Conservation (phyloP, 1,140 invertebrate species). For the Metaphire vulgaris region DNA sequence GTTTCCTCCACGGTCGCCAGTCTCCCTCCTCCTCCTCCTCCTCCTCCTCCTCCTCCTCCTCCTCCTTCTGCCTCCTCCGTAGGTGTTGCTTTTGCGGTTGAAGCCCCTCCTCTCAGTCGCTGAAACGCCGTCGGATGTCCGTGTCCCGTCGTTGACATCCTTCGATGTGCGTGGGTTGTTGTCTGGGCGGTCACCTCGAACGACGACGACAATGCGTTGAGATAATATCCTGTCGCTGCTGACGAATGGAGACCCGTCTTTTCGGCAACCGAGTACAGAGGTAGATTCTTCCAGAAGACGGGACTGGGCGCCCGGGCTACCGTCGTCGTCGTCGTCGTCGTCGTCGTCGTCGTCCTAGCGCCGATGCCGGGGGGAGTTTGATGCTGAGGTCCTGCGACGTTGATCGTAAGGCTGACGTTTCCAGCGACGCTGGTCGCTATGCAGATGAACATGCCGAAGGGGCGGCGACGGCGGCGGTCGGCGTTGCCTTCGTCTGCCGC, state of each 20-base stretch:
- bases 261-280: too few species aligned
- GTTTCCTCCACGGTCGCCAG: background rate
- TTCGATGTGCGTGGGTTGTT: background rate
- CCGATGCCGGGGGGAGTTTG: background rate
- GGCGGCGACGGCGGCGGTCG: background rate
- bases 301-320: too few species aligned
- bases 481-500: background rate
- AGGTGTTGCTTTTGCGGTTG: background rate
- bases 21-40: background rate
- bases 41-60: background rate
- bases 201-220: background rate
- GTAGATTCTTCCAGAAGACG: too few species aligned
- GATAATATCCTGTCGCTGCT: background rate
- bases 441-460: conserved; percentile 40
- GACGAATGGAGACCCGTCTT: background rate
- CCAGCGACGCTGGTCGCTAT: conserved; percentile 49
- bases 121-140: background rate
- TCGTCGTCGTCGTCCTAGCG: conserved; percentile 1
- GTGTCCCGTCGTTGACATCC: background rate
- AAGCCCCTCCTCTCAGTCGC: background rate
- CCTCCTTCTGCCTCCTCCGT: too few species aligned
- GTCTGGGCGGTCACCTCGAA: background rate
- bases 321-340: background rate
- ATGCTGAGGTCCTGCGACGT: conserved; percentile 43
- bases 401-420: conserved; percentile 48